phyloP scores from a whole-genome alignment of 2,113 vertebrate species.

The Phalacrocorax brasilianus region DNA sequence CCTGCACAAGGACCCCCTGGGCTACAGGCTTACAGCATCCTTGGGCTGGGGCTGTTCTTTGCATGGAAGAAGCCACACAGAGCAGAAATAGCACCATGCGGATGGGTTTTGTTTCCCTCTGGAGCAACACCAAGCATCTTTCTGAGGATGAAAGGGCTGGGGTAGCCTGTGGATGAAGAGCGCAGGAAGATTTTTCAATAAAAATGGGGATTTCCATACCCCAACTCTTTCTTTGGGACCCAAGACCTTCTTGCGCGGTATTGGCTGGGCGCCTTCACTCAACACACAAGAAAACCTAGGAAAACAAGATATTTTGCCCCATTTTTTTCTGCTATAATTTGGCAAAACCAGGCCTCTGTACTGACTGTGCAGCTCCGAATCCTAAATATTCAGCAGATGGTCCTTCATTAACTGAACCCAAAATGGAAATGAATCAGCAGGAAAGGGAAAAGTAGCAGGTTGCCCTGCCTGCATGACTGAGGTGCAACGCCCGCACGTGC shows the following conservation, averaged over 20 bases:
- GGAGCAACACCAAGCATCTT: not conserved
- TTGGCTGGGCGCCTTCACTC: not conserved
- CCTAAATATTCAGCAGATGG: conserved; percentile 59
- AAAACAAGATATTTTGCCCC: not conserved
- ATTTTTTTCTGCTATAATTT: conserved; percentile 5
- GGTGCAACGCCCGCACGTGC: not conserved
- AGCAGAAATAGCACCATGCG: not conserved
- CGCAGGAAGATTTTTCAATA: rapidly evolving
- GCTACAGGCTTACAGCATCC: not conserved
- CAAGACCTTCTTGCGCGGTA: not conserved
- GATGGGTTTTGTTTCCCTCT: not conserved
- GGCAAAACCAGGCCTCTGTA: conserved; percentile 20
- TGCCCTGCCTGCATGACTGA: not conserved
- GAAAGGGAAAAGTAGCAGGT: not conserved
- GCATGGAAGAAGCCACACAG: rapidly evolving
- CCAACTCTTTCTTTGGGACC: not conserved
- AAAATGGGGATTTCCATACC: not conserved
- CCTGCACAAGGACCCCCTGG: rapidly evolving
- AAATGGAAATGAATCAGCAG: conserved; percentile 33
- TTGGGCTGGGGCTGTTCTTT: rapidly evolving
- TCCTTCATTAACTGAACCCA: not conserved
- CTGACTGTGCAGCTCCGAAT: conserved; percentile 14
- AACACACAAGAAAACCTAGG: not conserved
- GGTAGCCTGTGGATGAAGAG: not conserved
- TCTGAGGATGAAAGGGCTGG: too few relatives aligned